Base-by-base conservation (phyloP, 2,113 vertebrate species). In the Thamnophis sirtalis region DNA sequence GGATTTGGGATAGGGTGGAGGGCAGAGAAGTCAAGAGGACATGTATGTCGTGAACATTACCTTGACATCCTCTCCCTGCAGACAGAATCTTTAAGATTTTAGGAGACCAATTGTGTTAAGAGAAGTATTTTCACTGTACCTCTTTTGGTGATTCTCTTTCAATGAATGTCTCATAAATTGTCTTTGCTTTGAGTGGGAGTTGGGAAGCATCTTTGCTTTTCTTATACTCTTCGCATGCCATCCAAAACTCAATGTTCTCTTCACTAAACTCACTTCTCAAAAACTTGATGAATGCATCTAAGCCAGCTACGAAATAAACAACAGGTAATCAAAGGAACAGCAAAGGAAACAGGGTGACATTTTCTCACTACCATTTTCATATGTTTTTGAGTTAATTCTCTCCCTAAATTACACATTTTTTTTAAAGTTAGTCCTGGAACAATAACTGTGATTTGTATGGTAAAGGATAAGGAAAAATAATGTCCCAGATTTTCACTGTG, bases 171-270 rank as follows among this genome's bases (percentile, higher is more conserved):
- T 98, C 96, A 92, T 98, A 98, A 95, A 99, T 99, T 87, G 93
- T 96, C 97, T 98, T 99, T 95, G 98, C 99, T 97, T 98, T 99
- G 90, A 95, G 96, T 49, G 95, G 92, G 88, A 98, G 96, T 94
- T 99, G 98, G 7, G 96, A 96, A 63, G 97, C 89, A 26, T 98
- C 97, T 92, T 97, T 97, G 60, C 94, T 98, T 94, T 96, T 98
- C 97, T 99, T 99, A 97, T 98, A 99, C 93, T 99, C 98, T 95
- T 99, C 98, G 0, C 99, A 99, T 63, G 98, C 98, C 94, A 98
- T 93, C 99, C 99, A 99, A 97, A 99, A 99, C 96, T 99, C 98
- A 0, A 99, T 98, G 96, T 99, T 99, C 97, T 99, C 99, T 91
- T 99, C 99, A 5, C 99, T 99, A 98, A 99, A 99, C 95, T 99